Evolutionary conservation across 2,888 invertebrate genomes (phyloP), one percentile per base, ranked within the genome.

Genomic region (Lampropteryx suffumata): DNA sequence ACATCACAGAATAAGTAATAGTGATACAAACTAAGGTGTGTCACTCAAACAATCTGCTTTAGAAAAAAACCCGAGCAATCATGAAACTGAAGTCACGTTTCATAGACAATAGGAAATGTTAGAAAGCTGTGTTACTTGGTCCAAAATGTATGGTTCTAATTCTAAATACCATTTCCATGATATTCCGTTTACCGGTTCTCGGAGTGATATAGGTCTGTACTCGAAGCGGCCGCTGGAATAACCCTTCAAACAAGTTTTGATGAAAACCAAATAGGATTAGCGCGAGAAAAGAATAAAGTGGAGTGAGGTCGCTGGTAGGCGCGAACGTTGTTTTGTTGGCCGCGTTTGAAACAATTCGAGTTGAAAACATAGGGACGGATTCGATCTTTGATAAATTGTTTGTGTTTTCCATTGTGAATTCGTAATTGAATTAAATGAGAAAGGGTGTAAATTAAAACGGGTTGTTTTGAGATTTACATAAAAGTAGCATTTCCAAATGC

Each of bases 201-300:
- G 3, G 12, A 51, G 45, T 46, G 50, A 32, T 9, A 11, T 29
- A 59, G 62, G 35, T 10, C 21, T 10, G 35, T 12, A 43, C 4
- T 12, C 3, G n/a, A 49, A 62, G 54, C 61, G 46, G 61, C 45
- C 32, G 55, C 59, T 60, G 63, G 57, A 58, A 67, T 74, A 76
- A 82, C 81, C 81, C 82, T 82, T 84, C 74, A 73, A 75, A 64
- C 76, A 85, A 87, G 84, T 87, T 89, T 82, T 85, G 87, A 87
- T 88, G 85, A 84, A 87, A 88, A 81, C 79, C 82, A 86, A 89
- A 89, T 79, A 85, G 82, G 85, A 88, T 89, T 88, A 87, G 79
- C 76, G 72, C 75, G 73, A 70, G 79, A 73, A 87, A 85, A 84
- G 82, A 86, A 86, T 79, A 79, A n/a, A 83, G 79, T 79, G 76